phyloP scores from a whole-genome alignment of 2,797 vertebrate species.

The Pristis pectinata region DNA sequence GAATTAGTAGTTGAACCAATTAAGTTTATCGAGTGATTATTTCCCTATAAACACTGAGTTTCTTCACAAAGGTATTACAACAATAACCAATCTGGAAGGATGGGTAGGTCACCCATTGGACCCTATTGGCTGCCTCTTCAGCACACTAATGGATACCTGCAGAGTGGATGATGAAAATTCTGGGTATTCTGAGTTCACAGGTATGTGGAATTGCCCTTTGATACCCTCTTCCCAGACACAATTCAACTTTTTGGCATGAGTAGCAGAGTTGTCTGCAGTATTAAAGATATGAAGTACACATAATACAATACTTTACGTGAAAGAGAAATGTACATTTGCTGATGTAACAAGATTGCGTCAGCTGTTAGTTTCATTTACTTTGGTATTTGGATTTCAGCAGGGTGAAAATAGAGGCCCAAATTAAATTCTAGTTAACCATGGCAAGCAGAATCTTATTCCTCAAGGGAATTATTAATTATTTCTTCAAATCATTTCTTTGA shows the following conservation, averaged over 20 bases:
- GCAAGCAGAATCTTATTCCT: too few relatives aligned
- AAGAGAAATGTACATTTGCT: too few relatives aligned
- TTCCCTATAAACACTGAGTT: conserved; percentile 55
- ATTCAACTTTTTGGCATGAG: background rate
- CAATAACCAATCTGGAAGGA: conserved; percentile 88
- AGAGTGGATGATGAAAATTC: conserved; percentile 69
- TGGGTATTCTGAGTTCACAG: conserved; percentile 78
- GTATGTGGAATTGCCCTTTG: conserved; percentile 52
- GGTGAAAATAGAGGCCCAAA: background rate
- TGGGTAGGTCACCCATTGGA: conserved; percentile 97
- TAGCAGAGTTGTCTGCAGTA: background rate
- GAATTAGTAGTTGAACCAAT: background rate
- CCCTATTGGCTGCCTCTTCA: conserved; percentile 88
- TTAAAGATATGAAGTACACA: background rate
- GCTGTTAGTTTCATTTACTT: background rate
- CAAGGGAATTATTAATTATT: too few relatives aligned
- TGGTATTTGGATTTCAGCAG: background rate
- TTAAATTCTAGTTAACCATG: background rate
- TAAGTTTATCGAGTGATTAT: background rate
- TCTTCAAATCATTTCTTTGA: too few relatives aligned
- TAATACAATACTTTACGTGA: background rate
- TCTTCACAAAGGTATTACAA: conserved; percentile 85
- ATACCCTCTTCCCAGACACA: background rate
- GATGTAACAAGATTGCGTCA: too few relatives aligned
- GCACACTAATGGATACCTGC: conserved; percentile 87